phyloP scores from a whole-genome alignment of 2,797 vertebrate species.

The Brachyrhaphis roseni region DNA sequence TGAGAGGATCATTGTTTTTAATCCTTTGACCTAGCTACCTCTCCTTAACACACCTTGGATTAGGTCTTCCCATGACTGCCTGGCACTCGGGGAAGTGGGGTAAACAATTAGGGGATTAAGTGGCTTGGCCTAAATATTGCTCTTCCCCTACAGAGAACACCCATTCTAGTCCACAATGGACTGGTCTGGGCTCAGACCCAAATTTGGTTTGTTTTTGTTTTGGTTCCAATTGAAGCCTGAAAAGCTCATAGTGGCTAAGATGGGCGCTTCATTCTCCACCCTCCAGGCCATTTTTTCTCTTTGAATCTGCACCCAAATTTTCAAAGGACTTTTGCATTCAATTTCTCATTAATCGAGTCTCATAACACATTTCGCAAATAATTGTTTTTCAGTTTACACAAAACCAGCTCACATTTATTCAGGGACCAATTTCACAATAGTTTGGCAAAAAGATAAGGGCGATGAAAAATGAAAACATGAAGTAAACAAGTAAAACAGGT shows the following conservation, averaged over 20 bases:
- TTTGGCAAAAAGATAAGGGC: conserved; percentile 46
- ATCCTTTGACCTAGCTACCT: conserved; percentile 79
- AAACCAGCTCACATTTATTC: conserved; percentile 51
- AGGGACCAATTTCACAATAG: conserved; percentile 21
- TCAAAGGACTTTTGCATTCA: conserved; percentile 45
- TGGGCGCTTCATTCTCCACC: conserved; percentile 50
- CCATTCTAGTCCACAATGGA: conserved; percentile 61
- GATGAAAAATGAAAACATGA: conserved; percentile 57
- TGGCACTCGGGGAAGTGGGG: conserved; percentile 71
- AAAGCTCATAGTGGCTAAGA: conserved; percentile 48
- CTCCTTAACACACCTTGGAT: conserved; percentile 77
- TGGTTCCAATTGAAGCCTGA: conserved; percentile 66
- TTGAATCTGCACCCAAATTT: conserved; percentile 47
- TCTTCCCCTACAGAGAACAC: conserved; percentile 58
- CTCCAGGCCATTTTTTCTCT: conserved; percentile 26
- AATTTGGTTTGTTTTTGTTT: conserved; percentile 47
- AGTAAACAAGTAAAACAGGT: conserved; percentile 25
- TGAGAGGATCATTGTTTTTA: conserved; percentile 81
- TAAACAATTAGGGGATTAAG: conserved; percentile 83
- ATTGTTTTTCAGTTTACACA: conserved; percentile 36
- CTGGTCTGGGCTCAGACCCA: conserved; percentile 70
- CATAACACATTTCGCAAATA: conserved; percentile 37
- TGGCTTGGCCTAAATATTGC: conserved; percentile 66
- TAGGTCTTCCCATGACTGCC: conserved; percentile 58
- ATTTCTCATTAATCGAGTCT: conserved; percentile 55